Evolutionary conservation across 2,888 invertebrate species (phyloP), one percentile per base, ranked within the genome.

Genomic region (Caenorhabditis wallacei): DNA sequence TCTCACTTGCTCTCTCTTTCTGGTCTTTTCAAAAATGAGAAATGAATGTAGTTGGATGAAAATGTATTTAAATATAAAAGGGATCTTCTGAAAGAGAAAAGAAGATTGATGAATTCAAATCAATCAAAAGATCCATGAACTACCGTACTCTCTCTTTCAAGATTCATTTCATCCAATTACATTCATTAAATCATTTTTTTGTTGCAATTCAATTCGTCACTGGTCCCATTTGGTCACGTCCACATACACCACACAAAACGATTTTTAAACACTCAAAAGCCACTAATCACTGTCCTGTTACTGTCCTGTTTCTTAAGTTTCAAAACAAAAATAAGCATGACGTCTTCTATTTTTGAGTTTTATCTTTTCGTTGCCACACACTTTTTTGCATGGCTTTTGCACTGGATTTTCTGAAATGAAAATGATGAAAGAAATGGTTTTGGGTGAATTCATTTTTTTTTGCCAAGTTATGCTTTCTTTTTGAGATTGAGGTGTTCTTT

Each of bases 231-330:
- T 66, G 66, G 66, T 66, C 66, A 66, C 66, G 66, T 57, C 66
- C 56, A 35, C 68, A 76, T 51, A 64, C 64, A 64, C 35, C 3
- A 56, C 24, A 64, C 51, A 46, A 53, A 53, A 54, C 8, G 54
- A 63, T 40, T 24, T 43, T 53, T 22, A 56, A 22, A 51, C 69
- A 46, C 64, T 51, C 64, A 35, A 51, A 53, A 57, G 56, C 69
- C 72, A 72, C 72, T 72, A 74, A 63, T 64, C 74, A 74, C 26
- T 63, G 63, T 26, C 16, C 46, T 63, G 63, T 46, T n/a, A 37
- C 63, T 74, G 74, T 66, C 54, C 64, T 64, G 74, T 74, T n/a
- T n/a, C 61, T 54, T 66, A 13, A 51, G 30, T 61, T 43, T 53
- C n/a, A 3, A 26, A 40, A 24, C 10, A 11, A 40, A 35, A 40